These are phyloP conservation scores for Trididemnum clinides DNA, from an alignment of 23 tunicate species.

Conservation along the genomic window DNA sequence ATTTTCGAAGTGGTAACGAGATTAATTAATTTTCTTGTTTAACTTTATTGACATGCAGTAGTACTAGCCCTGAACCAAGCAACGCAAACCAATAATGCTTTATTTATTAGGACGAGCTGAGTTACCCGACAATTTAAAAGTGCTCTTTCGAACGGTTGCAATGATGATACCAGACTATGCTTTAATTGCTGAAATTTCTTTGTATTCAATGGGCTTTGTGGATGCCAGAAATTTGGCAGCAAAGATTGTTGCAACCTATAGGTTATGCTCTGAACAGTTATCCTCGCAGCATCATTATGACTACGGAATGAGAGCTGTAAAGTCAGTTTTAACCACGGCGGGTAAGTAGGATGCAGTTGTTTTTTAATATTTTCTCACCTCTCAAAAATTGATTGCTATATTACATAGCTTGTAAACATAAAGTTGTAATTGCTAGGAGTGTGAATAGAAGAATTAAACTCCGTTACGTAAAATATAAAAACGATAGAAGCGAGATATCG, in stretches of 20 bases:
- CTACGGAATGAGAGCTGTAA: slow-evolving; percentile 96
- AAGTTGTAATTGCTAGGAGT: too few species aligned
- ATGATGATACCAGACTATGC: slow-evolving; percentile 99
- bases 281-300: slow-evolving; percentile 99
- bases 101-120: slow-evolving; percentile 75
- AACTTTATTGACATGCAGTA: too few species aligned
- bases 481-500: too few species aligned
- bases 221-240: slow-evolving; percentile 92
- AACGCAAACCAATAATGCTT: too few species aligned
- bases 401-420: too few species aligned
- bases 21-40: too few species aligned
- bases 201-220: slow-evolving; percentile 94
- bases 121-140: slow-evolving; percentile 94
- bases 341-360: slow-evolving; percentile 46
- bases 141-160: slow-evolving; percentile 92
- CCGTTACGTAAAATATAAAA: too few species aligned
- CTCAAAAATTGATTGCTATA: too few species aligned
- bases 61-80: too few species aligned
- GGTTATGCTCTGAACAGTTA: slow-evolving; percentile 92
- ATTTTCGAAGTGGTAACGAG: too few species aligned
- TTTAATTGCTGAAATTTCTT: slow-evolving; percentile 93
- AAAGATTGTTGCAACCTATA: slow-evolving; percentile 92
- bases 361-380: too few species aligned
- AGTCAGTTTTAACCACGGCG: slow-evolving; percentile 91
- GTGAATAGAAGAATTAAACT: too few species aligned